Evolutionary conservation across 2,113 vertebrate species (phyloP).

Genomic region (Erythrocebus patas): DNA sequence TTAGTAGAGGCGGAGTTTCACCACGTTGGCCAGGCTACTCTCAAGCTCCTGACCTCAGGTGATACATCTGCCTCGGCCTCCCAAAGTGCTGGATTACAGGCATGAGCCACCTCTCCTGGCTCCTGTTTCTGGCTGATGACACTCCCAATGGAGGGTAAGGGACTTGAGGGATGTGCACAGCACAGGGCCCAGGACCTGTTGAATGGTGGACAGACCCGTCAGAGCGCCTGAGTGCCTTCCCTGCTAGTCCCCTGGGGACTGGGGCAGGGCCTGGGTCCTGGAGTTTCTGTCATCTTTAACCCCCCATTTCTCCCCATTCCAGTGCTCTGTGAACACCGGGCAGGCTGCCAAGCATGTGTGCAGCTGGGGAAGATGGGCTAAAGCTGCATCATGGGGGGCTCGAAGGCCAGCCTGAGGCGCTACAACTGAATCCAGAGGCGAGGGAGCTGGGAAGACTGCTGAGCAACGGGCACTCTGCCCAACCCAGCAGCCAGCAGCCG

Average conservation of each 20-base stretch:
- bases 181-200: not conserved
- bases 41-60: too few relatives aligned
- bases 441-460: not conserved
- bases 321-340: not conserved
- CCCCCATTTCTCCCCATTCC: not conserved
- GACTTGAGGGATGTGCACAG: not conserved
- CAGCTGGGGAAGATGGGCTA: too few relatives aligned
- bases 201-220: accelerated
- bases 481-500: accelerated
- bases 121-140: not conserved
- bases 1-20: too few relatives aligned
- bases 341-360: not conserved
- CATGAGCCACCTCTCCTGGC: not conserved
- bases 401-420: accelerated
- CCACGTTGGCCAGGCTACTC: too few relatives aligned
- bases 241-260: not conserved
- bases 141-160: not conserved
- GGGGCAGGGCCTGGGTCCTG: not conserved
- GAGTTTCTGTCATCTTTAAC: not conserved
- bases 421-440: too few relatives aligned
- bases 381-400: not conserved
- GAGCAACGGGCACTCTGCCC: accelerated
- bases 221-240: not conserved
- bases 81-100: too few relatives aligned
- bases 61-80: too few relatives aligned